Evolutionary conservation across 2,888 invertebrate genomes (phyloP).

Genomic region (Drosophila nr. fundita): DNA sequence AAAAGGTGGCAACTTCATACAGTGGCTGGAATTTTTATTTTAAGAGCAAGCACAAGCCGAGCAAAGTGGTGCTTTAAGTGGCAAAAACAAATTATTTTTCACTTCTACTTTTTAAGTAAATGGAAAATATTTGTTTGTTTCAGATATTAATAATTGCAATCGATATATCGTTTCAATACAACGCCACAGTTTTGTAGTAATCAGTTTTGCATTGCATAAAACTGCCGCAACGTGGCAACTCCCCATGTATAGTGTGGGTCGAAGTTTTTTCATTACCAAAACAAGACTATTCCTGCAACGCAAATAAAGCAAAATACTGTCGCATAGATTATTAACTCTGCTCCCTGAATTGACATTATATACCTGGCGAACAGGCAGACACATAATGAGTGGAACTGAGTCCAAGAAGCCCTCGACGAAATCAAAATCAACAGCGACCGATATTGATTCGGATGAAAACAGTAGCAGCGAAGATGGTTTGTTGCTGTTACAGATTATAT

Average conservation of each 20-base stretch:
- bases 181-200: constrained; percentile 9
- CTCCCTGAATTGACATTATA: not conserved
- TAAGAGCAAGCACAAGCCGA: not conserved
- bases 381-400: constrained; percentile 31
- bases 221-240: constrained; percentile 29
- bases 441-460: constrained; percentile 29
- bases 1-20: not conserved
- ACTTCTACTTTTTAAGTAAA: not conserved
- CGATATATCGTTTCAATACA: not conserved
- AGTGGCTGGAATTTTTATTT: not conserved
- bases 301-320: constrained; percentile 20
- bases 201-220: not conserved
- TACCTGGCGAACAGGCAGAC: not conserved
- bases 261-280: constrained; percentile 24
- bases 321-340: not conserved
- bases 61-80: not conserved
- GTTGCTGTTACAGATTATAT: not conserved
- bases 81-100: not conserved
- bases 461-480: constrained; percentile 37
- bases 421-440: constrained; percentile 15
- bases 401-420: constrained; percentile 6
- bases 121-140: not conserved
- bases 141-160: not conserved
- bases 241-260: not conserved
- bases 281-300: constrained; percentile 19